These are phyloP conservation scores for Iselma pallidipennis DNA, from an alignment of 2,888 invertebrate genomes.

Conservation along the genomic window DNA sequence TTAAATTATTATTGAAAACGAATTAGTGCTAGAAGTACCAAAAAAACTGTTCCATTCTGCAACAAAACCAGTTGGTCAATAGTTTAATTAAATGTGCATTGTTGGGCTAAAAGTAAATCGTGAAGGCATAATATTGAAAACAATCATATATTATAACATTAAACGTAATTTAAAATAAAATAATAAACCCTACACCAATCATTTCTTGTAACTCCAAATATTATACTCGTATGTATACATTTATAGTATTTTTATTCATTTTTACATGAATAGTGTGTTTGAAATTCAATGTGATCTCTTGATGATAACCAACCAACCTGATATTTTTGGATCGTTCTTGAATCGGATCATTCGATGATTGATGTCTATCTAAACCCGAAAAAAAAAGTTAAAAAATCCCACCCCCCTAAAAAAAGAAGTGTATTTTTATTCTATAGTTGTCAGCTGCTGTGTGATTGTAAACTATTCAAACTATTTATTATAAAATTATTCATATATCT, in stretches of 20 bases:
- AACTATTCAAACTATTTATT: slow-evolving; percentile 28
- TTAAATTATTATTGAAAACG: too few species aligned
- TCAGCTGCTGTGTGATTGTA: slow-evolving; percentile 22
- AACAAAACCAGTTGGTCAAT: too few species aligned
- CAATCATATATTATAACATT: too few species aligned
- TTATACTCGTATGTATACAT: slow-evolving; percentile 26
- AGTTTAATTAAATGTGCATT: background rate
- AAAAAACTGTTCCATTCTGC: too few species aligned
- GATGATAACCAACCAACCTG: background rate
- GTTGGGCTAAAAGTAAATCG: background rate
- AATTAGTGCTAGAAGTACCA: too few species aligned
- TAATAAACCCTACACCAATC: slow-evolving; percentile 42
- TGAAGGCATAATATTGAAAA: background rate
- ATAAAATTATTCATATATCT: slow-evolving; percentile 22
- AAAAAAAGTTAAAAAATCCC: background rate
- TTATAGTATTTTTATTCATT: slow-evolving; percentile 31
- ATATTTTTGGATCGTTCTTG: background rate
- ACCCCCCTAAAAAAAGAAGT: background rate
- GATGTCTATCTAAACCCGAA: background rate
- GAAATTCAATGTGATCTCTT: slow-evolving; percentile 31
- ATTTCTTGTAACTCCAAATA: slow-evolving; percentile 38
- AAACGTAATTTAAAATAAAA: slow-evolving; percentile 19
- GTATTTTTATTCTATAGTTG: slow-evolving; percentile 24
- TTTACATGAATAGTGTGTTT: slow-evolving; percentile 22
- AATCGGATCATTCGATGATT: background rate